phyloP scores from a whole-genome alignment of 2,113 vertebrate genomes.

The Recurvirostra avosetta region DNA sequence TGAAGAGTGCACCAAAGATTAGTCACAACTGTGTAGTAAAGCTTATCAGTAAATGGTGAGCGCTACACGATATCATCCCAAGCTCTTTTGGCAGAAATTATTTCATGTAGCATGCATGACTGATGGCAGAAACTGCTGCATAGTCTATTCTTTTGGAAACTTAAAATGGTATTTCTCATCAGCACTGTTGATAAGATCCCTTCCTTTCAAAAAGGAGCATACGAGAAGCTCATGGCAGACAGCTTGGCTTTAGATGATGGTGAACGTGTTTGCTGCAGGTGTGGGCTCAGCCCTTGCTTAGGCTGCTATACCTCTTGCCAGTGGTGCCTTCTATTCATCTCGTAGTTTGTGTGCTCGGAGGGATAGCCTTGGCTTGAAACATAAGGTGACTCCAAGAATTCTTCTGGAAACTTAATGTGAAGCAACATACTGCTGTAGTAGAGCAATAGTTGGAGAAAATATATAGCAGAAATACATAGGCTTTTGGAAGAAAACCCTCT shows the following conservation, averaged over 20 bases:
- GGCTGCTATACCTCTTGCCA: background rate
- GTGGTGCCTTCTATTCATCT: background rate
- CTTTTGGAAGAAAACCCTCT: background rate
- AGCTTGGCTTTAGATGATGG: background rate
- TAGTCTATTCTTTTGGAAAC: background rate
- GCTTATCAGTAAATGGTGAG: background rate
- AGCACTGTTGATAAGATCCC: background rate
- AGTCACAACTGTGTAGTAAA: background rate
- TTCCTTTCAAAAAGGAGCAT: background rate
- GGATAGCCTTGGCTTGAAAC: background rate
- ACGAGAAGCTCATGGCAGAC: background rate
- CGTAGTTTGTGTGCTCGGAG: accelerated
- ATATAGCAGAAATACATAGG: background rate
- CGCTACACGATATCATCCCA: accelerated
- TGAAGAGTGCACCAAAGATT: background rate
- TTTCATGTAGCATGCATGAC: background rate
- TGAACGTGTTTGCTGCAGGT: background rate
- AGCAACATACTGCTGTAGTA: background rate
- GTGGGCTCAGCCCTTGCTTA: background rate
- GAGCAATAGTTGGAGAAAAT: background rate
- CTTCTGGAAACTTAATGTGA: background rate
- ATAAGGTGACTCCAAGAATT: background rate
- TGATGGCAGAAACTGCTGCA: background rate
- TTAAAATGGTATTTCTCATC: background rate
- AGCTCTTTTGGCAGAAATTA: background rate